Base-by-base conservation (phyloP, 1,140 invertebrate species). In the Drosophila erecta region DNA sequence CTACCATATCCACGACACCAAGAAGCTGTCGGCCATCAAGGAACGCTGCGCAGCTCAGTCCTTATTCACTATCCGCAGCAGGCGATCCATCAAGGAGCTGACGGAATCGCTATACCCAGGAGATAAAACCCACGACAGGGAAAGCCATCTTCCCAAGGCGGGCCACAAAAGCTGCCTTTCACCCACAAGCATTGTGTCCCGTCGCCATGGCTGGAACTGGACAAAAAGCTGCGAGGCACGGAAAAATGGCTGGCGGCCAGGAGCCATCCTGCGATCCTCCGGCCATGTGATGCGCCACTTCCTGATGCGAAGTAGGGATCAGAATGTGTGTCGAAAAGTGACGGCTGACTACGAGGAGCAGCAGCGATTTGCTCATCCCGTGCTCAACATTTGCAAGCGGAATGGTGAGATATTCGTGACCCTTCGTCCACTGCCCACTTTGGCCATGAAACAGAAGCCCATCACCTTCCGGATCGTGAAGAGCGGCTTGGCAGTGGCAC, bases 191-290 rank as follows among this genome's bases (percentile, higher is more conserved):
- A 37, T 11, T 1, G 90, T 92, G 0, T 69, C 87, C 3, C 72
- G 60, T 0, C 54, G 64, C 0, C 91, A 90, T 47, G 91, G 91
- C 20, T 92, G 91, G 91, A 58, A 80, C 2, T 92, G 91, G 91
- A 49, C 46, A 0, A 22, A 50, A 1, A 44, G 73, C 11, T 14
- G 33, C 0, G 62, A 72, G 49, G 85, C 77, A 1, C 41, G 58
- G 8, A 30, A 44, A 0, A 47, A 66, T 4, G 90, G 90, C 10
- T 92, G 91, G 91, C 76, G 72, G 7, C 91, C 91, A 0, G 91
- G 91, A 0, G 76, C 58, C 12, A 79, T 92, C 22, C 12, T 71
- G 22, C 8, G 91, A 43, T 15, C 72, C 60, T 76, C 92, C 0
- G 61, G 80, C 7, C 67, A 67, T 12, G 27, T 92, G 2, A 92